phyloP scores from a whole-genome alignment of 2,797 vertebrate species.

The Lepus oiostolus region DNA sequence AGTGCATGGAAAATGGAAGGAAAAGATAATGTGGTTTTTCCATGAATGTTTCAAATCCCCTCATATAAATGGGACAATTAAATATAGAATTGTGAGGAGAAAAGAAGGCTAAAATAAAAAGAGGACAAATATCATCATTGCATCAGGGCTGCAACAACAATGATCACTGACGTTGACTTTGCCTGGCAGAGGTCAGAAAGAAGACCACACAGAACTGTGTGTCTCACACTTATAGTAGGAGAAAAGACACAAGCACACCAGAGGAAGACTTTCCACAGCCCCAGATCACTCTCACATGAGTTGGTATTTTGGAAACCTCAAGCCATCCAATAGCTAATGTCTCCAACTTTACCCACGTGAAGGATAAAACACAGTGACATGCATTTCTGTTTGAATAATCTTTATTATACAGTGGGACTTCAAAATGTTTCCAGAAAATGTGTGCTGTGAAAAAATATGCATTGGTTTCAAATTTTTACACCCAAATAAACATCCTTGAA shows the following conservation, averaged over 20 bases:
- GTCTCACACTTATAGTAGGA: not conserved
- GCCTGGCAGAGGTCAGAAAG: not conserved
- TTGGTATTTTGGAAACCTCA: not conserved
- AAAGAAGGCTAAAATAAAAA: not conserved
- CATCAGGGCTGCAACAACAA: fast-evolving
- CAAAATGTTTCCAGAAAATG: too few species aligned
- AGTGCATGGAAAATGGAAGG: too few species aligned
- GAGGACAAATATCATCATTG: not conserved
- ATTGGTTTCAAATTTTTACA: too few species aligned
- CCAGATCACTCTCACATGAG: not conserved
- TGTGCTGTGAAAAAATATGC: too few species aligned
- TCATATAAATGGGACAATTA: not conserved
- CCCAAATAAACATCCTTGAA: too few species aligned
- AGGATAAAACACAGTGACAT: not conserved
- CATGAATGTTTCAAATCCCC: too few species aligned
- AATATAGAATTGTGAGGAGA: not conserved
- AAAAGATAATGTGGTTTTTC: too few species aligned
- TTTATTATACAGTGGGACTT: too few species aligned
- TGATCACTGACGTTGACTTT: not conserved
- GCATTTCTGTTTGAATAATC: not conserved
- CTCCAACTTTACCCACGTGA: not conserved
- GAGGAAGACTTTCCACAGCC: not conserved
- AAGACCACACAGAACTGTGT: not conserved
- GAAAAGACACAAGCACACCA: not conserved
- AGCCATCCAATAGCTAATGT: not conserved